These are phyloP conservation scores for Argyresthia albistria DNA, from an alignment of 2,888 invertebrate genomes.

Conservation along the genomic window DNA sequence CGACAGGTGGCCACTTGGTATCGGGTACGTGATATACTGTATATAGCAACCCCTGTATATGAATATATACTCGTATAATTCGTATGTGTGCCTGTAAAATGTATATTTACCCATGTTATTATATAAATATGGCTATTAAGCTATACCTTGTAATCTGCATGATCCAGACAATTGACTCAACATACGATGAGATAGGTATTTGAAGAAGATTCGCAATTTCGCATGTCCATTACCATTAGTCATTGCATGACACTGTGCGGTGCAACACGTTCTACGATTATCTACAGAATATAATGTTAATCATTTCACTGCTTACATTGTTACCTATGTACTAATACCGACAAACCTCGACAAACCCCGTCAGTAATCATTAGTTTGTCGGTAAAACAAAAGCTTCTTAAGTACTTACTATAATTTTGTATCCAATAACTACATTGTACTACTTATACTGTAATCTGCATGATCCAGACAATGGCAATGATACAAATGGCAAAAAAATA, in stretches of 20 bases:
- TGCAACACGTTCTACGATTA: neutral
- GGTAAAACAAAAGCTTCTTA: neutral
- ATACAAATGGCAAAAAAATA: neutral
- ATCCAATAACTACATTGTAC: too few species aligned
- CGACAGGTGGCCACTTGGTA: slow-evolving; percentile 92
- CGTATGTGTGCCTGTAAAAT: neutral
- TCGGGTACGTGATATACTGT: slow-evolving; percentile 81
- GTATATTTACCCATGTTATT: too few species aligned
- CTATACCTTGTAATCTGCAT: neutral
- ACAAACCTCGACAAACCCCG: neutral
- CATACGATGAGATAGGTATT: neutral
- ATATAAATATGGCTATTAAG: neutral
- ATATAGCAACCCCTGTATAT: slow-evolving; percentile 16
- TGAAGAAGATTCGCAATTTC: neutral
- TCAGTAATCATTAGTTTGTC: neutral
- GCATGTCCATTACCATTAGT: slow-evolving; percentile 2
- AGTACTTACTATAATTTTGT: neutral
- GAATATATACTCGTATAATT: neutral
- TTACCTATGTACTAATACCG: too few species aligned
- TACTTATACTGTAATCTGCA: too few species aligned
- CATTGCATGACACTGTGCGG: slow-evolving; percentile 3
- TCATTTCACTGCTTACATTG: too few species aligned
- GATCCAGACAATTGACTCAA: neutral
- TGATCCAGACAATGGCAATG: neutral
- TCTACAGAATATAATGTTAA: neutral